phyloP scores from a whole-genome alignment of 1,140 invertebrate genomes.

The Drosophila funebris region DNA sequence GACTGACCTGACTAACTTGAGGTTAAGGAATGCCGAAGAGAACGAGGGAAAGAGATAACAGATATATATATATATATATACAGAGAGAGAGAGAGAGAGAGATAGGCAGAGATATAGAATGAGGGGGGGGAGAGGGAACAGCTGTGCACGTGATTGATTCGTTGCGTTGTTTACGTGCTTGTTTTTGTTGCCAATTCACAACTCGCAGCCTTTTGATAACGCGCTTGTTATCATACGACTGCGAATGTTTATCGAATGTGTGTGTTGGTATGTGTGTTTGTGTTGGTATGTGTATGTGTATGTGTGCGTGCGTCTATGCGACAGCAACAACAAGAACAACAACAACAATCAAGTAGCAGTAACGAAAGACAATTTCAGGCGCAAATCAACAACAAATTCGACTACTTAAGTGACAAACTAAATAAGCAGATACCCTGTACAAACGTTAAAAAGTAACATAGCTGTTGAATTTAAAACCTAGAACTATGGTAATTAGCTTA shows the following conservation, averaged over 20 bases:
- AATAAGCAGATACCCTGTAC: not conserved
- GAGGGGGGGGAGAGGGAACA: not conserved
- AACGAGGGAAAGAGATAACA: not conserved
- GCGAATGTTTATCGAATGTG: slow-evolving; percentile 56
- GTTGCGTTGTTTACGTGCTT: slow-evolving; percentile 41
- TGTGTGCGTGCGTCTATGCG: not conserved
- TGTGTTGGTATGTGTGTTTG: not conserved
- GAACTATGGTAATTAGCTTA: not conserved
- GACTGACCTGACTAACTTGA: not conserved
- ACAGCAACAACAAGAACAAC: slow-evolving; percentile 20
- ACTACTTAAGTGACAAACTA: not conserved
- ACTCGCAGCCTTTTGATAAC: slow-evolving; percentile 58
- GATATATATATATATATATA: no score
- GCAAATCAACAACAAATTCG: slow-evolving; percentile 39
- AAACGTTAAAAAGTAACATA: not conserved
- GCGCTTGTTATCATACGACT: slow-evolving; percentile 51
- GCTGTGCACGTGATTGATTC: slow-evolving; percentile 45
- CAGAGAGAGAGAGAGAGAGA: not conserved
- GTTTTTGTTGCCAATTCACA: slow-evolving; percentile 38
- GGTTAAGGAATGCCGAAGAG: not conserved
- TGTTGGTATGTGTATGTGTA: slow-evolving; percentile 2
- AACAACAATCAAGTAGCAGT: slow-evolving; percentile 44
- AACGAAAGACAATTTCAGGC: slow-evolving; percentile 37
- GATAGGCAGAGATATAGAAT: not conserved
- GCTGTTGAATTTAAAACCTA: not conserved